Evolutionary conservation across 1,140 invertebrate species (phyloP), one percentile per base, ranked within the genome.

Genomic region (Drosophila albomicans): DNA sequence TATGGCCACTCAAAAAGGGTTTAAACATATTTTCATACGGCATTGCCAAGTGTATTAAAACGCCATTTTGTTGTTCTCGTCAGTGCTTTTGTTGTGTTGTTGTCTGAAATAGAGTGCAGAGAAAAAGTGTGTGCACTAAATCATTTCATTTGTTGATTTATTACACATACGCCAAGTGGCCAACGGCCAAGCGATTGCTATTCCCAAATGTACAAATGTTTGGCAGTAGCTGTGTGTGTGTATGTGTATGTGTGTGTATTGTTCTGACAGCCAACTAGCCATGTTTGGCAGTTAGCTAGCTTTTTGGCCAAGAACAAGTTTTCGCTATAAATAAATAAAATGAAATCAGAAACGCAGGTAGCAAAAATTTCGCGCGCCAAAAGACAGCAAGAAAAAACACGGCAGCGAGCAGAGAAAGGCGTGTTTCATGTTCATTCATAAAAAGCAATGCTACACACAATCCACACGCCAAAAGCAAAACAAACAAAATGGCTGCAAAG

Each of bases 71-170:
- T 48, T 25, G 20, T 25, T 25, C 20, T 25, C 20, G 20, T 25
- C 20, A 25, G 20, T 25, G 3, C 20, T 25, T 25, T 25, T 25
- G 20, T 25, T 25, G 43, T 61, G 13, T 20, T 20, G 35, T 54
- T 25, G 28, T 49, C 1, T n/a, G 13, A 51, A 20, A n/a, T 8
- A 41, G 32, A 25, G 62, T 16, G 20, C 46, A 58, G 58, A 58
- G 58, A 1, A 56, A 20, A 66, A 72, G 49, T 62, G 70, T 56
- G 30, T 69, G 59, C 59, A 75, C 68, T 87, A 87, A 82, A 86
- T 86, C 82, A 86, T 80, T 77, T 61, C 65, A 74, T 82, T 79
- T 63, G 41, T 74, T 88, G 82, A 88, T 87, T 87, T 87, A 87
- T 86, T 74, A 65, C 59, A 43, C 67, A 81, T 81, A 81, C 73